phyloP scores from a whole-genome alignment of 2,888 invertebrate species.

The Lypha dubia region DNA sequence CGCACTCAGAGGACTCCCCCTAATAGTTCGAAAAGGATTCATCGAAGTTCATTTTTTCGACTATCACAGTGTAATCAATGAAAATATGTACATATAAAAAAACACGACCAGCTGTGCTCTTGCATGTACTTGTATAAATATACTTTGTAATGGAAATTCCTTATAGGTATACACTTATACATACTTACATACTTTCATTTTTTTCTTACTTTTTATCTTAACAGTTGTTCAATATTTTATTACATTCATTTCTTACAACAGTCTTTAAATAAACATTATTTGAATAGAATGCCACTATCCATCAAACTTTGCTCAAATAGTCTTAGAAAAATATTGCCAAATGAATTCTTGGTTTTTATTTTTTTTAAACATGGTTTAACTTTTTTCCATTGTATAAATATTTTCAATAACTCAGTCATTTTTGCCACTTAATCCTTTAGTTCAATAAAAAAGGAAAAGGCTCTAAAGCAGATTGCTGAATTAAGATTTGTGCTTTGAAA shows the following conservation, averaged over 20 bases:
- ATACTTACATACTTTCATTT: too few species aligned
- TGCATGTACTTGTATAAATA: too few species aligned
- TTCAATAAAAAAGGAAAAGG: constrained; percentile 33
- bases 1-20: too few species aligned
- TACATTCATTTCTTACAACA: constrained; percentile 8
- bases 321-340: constrained; percentile 56
- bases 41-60: too few species aligned
- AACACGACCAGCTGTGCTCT: too few species aligned
- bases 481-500: neutral
- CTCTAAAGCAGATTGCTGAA: neutral
- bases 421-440: constrained; percentile 38
- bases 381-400: neutral
- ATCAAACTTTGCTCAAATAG: constrained; percentile 21
- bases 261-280: constrained; percentile 33
- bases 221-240: constrained; percentile 46
- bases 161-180: too few species aligned
- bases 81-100: too few species aligned
- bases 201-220: constrained; percentile 1
- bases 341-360: constrained; percentile 36
- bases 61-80: too few species aligned
- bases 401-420: constrained; percentile 45
- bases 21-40: too few species aligned
- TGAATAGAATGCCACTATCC: constrained; percentile 15
- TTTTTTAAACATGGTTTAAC: neutral
- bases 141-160: too few species aligned